These are phyloP conservation scores for Aleiodes sp. DNA, from an alignment of 1,140 invertebrate species.

Conservation along the genomic window DNA sequence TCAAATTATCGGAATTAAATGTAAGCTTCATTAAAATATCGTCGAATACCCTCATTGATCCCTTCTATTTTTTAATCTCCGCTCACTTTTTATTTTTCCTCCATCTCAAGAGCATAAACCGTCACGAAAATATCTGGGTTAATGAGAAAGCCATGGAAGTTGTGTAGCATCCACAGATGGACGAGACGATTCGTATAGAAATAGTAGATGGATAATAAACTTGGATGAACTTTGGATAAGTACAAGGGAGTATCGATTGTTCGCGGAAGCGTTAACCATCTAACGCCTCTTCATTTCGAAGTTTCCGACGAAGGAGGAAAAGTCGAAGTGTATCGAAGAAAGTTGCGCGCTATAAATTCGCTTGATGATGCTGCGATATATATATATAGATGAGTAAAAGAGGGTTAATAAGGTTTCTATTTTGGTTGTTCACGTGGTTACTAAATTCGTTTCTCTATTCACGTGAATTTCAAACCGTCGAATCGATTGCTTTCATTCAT, in stretches of 20 bases:
- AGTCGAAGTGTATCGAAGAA: background rate
- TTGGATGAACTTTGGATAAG: background rate
- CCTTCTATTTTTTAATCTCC: no score
- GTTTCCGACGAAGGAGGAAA: background rate
- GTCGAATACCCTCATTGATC: no score
- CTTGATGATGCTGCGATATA: no score
- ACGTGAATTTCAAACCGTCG: background rate
- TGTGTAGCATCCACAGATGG: conserved; percentile 19
- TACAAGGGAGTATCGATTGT: conserved; percentile 27
- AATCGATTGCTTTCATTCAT: conserved; percentile 13
- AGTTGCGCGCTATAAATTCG: no score
- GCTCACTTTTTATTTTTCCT: no score
- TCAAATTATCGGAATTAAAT: no score
- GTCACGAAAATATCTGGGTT: conserved; percentile 31
- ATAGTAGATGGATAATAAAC: conserved; percentile 1
- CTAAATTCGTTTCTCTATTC: no score
- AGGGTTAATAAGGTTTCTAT: no score
- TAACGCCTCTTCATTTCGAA: background rate
- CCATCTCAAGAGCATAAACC: no score
- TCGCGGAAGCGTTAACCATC: background rate
- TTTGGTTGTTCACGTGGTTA: no score
- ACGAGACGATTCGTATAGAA: conserved; percentile 1
- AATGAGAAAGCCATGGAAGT: conserved; percentile 33
- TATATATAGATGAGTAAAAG: no score
- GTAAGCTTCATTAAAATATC: no score